phyloP scores from a whole-genome alignment of 2,113 vertebrate genomes.

The Triplophysa rosa region DNA sequence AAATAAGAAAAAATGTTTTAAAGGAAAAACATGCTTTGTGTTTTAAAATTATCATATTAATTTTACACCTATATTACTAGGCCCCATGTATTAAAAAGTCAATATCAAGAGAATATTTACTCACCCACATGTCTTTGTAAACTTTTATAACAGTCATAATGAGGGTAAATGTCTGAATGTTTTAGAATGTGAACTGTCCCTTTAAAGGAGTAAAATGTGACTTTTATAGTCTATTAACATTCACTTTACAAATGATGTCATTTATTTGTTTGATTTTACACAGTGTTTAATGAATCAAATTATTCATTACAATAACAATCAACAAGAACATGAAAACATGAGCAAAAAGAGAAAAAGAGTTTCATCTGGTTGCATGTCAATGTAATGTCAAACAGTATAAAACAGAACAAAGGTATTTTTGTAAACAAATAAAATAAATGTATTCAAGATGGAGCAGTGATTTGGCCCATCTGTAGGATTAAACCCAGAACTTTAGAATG shows the following conservation, averaged over 20 bases:
- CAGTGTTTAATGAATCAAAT: not conserved
- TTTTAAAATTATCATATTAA: no score
- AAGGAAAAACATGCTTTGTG: no score
- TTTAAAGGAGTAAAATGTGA: not conserved
- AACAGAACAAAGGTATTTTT: not conserved
- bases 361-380: not conserved
- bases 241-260: not conserved
- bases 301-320: not conserved
- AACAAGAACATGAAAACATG: not conserved
- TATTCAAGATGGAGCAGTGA: constrained; percentile 10
- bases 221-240: not conserved
- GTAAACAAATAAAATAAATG: not conserved
- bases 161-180: no score
- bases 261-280: not conserved
- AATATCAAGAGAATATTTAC: no score
- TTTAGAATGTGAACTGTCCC: no score
- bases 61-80: no score
- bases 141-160: no score
- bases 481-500: not conserved
- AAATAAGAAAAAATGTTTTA: no score
- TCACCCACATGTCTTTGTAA: no score
- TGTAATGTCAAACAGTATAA: not conserved
- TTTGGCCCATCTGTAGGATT: not conserved
- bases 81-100: no score
- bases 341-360: not conserved